These are phyloP conservation scores for Paedocypris sp. DNA, from an alignment of 2,113 vertebrate genomes.

Conservation along the genomic window DNA sequence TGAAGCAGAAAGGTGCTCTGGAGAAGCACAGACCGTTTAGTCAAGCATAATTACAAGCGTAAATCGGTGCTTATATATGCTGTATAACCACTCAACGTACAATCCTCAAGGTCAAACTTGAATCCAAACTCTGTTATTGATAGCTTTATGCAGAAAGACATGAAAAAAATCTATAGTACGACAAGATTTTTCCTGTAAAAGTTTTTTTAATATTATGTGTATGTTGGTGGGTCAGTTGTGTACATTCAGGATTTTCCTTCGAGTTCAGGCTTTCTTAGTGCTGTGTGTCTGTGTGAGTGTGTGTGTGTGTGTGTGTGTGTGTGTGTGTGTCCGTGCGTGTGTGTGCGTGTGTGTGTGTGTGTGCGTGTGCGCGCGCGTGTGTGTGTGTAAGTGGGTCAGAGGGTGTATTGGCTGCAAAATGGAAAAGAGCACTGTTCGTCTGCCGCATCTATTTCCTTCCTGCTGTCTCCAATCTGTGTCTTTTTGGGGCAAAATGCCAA, in stretches of 20 bases:
- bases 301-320: not conserved
- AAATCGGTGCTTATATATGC: no score
- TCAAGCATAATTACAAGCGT: not conserved
- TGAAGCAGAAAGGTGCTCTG: not conserved
- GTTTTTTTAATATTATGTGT: no score
- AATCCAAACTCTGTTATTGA: not conserved
- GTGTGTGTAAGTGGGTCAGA: slow-evolving; percentile 12
- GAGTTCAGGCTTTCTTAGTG: no score
- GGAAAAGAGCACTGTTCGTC: not conserved
- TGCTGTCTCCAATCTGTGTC: not conserved
- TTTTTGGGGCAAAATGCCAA: slow-evolving; percentile 8
- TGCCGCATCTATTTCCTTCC: slow-evolving; percentile 33
- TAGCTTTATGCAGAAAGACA: not conserved
- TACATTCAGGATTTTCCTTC: no score
- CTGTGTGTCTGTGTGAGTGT: not conserved
- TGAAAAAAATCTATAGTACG: not conserved
- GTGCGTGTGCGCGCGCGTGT: not conserved
- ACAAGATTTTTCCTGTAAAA: not conserved
- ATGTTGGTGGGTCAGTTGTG: no score
- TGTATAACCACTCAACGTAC: slow-evolving; percentile 7
- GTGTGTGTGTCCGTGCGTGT: not conserved
- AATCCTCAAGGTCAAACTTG: not conserved
- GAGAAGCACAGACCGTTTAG: not conserved
- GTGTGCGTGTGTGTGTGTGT: not conserved
- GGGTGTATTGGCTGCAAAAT: slow-evolving; percentile 18